Evolutionary conservation across 30 jellyfish, hydroid and myxozoan species (phyloP), one percentile per base, ranked within the genome.

Genomic region (Catostylus mosaicus): DNA sequence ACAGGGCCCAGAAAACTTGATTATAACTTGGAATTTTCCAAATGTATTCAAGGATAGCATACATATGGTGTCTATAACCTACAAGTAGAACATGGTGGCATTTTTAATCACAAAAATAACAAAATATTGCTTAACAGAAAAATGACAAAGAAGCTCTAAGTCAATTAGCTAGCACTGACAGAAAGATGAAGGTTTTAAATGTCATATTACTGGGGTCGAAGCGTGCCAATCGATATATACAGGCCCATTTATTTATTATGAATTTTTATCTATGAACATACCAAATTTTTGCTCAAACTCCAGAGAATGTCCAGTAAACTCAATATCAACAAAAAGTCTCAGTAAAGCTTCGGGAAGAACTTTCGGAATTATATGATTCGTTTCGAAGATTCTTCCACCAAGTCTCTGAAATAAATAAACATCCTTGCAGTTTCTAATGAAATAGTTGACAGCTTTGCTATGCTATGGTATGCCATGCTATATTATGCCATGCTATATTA

Each of bases 11-110:
- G 36, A 94, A 88, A 30, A 62, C 84, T 33, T 68, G 61, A 35
- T 77, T 74, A 45, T 88, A 88, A 24, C 89, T 68, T 26, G 96
- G 97, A 35, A 88, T 48, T 29, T 83, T 85, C 97, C 97, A 88
- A 46, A 94, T 84, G 82, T 84, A 89, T 37, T 88, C 96, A 30
- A 94, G 86, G 16, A 94, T 77, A 35, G 89, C 97, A 48, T 94
- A 94, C 99, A 94, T 94, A 56, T 88, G 97, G 77, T 94, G 97
- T 0, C 99, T 96, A 56, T 94, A 94, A 27, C 95, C 98, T 92
- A 40, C 7, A 40, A 14, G 14, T n/a, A n/a, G n/a, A n/a, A n/a
- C n/a, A n/a, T n/a, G n/a, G n/a, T n/a, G n/a, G 51, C 10, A 80
- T 10, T 10, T 5, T 23, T 26, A 30, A 65, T 23, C 14, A 10